These are phyloP conservation scores for Chelonoidis abingdonii DNA, from an alignment of 2,113 vertebrate species.

Conservation along the genomic window DNA sequence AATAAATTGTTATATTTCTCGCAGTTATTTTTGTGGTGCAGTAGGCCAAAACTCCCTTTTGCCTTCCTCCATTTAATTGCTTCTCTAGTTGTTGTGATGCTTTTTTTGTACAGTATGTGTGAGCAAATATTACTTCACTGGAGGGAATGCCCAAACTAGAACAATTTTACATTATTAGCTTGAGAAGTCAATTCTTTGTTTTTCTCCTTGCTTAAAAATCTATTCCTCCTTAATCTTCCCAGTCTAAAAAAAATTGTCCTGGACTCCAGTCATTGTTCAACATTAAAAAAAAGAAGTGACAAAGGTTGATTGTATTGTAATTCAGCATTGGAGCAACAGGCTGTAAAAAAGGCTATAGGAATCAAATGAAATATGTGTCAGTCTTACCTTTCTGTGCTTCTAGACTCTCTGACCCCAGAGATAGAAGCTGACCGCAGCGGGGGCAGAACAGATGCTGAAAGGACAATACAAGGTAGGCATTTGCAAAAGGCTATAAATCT, in stretches of 20 bases:
- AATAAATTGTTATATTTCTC: background rate
- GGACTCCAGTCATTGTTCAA: constrained; percentile 74
- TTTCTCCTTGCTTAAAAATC: constrained; percentile 46
- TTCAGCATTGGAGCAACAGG: constrained; percentile 78
- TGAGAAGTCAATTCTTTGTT: constrained; percentile 40
- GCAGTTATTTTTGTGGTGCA: background rate
- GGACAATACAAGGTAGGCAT: constrained; percentile 99
- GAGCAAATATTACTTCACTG: constrained; percentile 24
- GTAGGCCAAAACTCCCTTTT: background rate
- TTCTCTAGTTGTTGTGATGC: background rate
- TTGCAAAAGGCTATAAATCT: constrained; percentile 98
- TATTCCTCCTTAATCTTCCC: constrained; percentile 71
- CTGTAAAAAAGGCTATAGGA: constrained; percentile 78
- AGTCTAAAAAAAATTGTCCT: constrained; percentile 64
- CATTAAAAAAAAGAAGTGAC: constrained; percentile 74
- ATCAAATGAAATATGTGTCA: constrained; percentile 83
- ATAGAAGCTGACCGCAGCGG: constrained; percentile 99
- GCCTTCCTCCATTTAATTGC: background rate
- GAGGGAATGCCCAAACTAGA: constrained; percentile 23
- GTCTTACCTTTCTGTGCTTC: constrained; percentile 91
- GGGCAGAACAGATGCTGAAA: constrained; percentile 99
- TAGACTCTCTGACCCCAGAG: constrained; percentile 99
- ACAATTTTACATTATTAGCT: constrained; percentile 58
- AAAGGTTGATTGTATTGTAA: constrained; percentile 81
- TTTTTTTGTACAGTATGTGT: constrained; percentile 31